Evolutionary conservation across 2,797 vertebrate species (phyloP), one percentile per base, ranked within the genome.

Genomic region (Adelosebastes latens): DNA sequence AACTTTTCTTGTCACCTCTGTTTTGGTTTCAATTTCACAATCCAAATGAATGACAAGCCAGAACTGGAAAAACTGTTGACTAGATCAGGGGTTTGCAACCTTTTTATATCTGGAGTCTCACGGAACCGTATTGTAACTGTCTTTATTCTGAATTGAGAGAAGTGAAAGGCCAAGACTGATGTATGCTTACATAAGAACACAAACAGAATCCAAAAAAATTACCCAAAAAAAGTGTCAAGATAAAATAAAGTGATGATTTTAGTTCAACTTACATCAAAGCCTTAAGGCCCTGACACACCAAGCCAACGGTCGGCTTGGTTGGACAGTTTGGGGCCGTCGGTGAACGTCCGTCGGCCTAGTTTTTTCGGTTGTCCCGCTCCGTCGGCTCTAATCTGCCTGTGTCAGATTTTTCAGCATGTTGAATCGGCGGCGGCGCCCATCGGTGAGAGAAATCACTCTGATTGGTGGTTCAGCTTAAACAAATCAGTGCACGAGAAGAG

Each of bases 11-110:
- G 61, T 84, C 53, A 59, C 27, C 2, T 67, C 5, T 72, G 8
- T 63, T 85, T 88, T 63, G 62, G 71, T 67, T 73, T 68, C 2
- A 53, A 32, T 72, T 69, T 76, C 55, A 80, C 52, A 79, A 58
- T 42, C 58, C 70, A 53, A 4, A 4, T 59, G 31, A 58, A 72
- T 62, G 10, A 12, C 18, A 68, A 16, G 49, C 77, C 52, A 13
- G 55, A 71, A 14, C 60, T 82, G 16, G 25, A 74, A 25, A 34
- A 72, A 32, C 46, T 14, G 13, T 39, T 52, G 22, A 42, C 25
- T 34, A 13, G 31, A 52, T 52, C 62, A 34, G 16, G 8, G 7
- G 2, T 49, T 70, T 3, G 62, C 36, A 64, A 13, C 22, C 25
- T 66, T 53, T 64, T 39, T 42, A 66, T 24, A 14, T 63, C 24